phyloP scores from a whole-genome alignment of 2,113 vertebrate genomes.

The Noctilio leporinus region DNA sequence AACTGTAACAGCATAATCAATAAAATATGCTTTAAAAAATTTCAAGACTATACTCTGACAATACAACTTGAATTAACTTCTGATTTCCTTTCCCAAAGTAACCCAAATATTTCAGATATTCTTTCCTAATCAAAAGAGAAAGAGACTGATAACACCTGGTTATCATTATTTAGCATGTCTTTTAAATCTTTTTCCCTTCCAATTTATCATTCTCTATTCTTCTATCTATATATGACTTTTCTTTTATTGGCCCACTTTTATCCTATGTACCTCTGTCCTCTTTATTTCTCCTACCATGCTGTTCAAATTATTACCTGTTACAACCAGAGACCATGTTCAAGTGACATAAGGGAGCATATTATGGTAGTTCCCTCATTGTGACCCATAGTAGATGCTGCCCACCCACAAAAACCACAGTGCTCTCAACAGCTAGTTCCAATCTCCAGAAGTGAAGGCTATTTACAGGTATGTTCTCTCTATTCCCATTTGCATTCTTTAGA shows the following conservation, averaged over 20 bases:
- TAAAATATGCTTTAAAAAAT: too few species aligned
- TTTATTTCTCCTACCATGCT: neutral
- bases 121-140: neutral
- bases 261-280: neutral
- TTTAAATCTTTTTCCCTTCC: slow-evolving; percentile 7
- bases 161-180: neutral
- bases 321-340: neutral
- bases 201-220: neutral
- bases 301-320: neutral
- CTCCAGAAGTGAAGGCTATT: neutral
- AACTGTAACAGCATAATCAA: too few species aligned
- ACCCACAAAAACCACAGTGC: neutral
- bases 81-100: neutral
- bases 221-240: neutral
- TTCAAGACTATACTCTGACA: neutral
- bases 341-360: neutral
- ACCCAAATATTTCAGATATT: neutral
- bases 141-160: neutral
- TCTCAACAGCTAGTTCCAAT: neutral
- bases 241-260: neutral
- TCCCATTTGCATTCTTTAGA: neutral
- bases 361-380: neutral
- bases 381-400: neutral
- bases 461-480: neutral
- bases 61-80: slow-evolving; percentile 15